phyloP scores from a whole-genome alignment of 2,797 vertebrate species.

The Macropus fuliginosus region DNA sequence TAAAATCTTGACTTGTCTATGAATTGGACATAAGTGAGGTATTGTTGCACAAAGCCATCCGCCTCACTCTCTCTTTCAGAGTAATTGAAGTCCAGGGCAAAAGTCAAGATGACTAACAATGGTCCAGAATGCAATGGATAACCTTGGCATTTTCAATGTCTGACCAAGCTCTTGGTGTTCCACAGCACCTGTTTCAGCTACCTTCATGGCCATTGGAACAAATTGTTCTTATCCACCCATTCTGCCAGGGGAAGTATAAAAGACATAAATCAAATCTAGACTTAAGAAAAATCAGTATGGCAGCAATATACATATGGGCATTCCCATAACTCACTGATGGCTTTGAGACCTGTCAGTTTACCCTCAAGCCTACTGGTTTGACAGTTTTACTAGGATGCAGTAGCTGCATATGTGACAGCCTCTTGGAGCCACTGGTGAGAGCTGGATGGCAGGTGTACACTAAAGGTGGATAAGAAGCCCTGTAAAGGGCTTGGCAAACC shows the following conservation, averaged over 20 bases:
- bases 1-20: too few relatives aligned
- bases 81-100: too few relatives aligned
- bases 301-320: background rate
- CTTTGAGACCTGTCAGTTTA: background rate
- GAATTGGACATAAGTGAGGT: too few relatives aligned
- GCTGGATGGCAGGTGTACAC: background rate
- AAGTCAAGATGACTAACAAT: too few relatives aligned
- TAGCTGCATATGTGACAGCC: background rate
- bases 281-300: too few relatives aligned
- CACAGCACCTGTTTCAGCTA: background rate
- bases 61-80: too few relatives aligned
- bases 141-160: too few relatives aligned
- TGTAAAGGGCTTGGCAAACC: background rate
- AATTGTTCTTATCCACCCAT: background rate
- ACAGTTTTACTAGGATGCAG: background rate
- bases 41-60: too few relatives aligned
- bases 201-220: background rate
- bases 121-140: too few relatives aligned
- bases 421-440: background rate
- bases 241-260: background rate
- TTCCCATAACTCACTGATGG: background rate
- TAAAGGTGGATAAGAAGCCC: background rate
- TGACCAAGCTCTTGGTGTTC: background rate
- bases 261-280: too few relatives aligned
- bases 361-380: background rate